Evolutionary conservation across 2,113 vertebrate species (phyloP).

Genomic region (Ceuthmochares aereus): DNA sequence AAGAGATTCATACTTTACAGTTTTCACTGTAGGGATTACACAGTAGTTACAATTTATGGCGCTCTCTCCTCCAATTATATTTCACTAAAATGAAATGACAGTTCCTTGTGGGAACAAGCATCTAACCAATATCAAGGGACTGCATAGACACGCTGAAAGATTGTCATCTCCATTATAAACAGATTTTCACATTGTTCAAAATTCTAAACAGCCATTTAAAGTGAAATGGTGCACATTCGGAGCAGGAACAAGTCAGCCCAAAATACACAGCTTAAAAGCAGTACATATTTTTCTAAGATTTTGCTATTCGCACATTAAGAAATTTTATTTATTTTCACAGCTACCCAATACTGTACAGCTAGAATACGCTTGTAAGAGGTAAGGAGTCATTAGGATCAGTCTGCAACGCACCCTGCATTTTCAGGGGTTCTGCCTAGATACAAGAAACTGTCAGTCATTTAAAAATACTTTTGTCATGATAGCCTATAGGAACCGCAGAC

Average conservation of each 20-base stretch:
- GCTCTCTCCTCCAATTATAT: background rate
- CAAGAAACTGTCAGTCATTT: background rate
- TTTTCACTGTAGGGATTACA: background rate
- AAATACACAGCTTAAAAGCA: background rate
- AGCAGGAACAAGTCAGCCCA: background rate
- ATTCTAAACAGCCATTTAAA: background rate
- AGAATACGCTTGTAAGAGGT: background rate
- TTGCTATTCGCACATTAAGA: rapidly evolving
- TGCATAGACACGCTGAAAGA: background rate
- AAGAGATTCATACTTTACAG: background rate
- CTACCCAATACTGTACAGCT: background rate
- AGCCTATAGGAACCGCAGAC: background rate
- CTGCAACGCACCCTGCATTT: background rate
- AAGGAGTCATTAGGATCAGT: background rate
- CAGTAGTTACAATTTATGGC: background rate
- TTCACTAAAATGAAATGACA: background rate
- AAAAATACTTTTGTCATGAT: background rate
- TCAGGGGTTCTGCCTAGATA: background rate
- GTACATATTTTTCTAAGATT: background rate
- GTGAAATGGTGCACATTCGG: background rate
- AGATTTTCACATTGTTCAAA: background rate
- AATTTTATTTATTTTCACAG: background rate
- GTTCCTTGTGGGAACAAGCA: background rate
- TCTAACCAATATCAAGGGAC: background rate
- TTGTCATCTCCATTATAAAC: background rate